A percentile compares a stretch with the other conserved stretches of the same genome.
Evolutionary conservation across 2,888 invertebrate species (phyloP).

Genomic region (Eutolmus rufibarbis): DNA sequence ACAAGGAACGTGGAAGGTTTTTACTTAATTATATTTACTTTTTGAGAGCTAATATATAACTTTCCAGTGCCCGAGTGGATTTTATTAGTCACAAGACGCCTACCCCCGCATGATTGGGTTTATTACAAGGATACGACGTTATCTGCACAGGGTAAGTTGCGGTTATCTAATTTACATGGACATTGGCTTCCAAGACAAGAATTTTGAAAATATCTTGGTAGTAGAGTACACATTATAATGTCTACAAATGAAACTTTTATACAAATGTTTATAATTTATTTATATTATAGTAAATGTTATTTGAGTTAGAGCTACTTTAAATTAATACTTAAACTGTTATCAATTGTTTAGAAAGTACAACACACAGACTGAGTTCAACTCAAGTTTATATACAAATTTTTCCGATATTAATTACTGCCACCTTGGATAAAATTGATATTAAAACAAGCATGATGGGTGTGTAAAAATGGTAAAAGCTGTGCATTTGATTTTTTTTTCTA

Average conservation of each 20-base stretch:
- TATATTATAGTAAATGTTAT: background rate
- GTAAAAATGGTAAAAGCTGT: constrained; percentile 41
- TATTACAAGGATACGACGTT: too few relatives aligned
- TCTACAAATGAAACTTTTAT: background rate
- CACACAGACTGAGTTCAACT: background rate
- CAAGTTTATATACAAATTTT: background rate
- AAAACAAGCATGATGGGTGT: constrained; percentile 22
- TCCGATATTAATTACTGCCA: background rate
- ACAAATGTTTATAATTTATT: background rate
- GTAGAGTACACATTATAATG: background rate
- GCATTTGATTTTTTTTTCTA: constrained; percentile 34
- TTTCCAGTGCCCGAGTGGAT: background rate
- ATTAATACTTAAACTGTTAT: background rate
- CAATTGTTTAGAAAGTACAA: background rate
- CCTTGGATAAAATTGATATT: constrained; percentile 23
- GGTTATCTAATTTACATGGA: background rate
- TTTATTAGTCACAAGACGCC: background rate
- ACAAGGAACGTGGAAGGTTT: too few relatives aligned
- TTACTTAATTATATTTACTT: too few relatives aligned
- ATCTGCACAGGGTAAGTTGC: background rate
- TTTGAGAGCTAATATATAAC: background rate
- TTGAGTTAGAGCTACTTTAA: background rate
- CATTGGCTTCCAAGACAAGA: background rate
- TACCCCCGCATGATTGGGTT: too few relatives aligned
- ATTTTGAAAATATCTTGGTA: background rate